Base-by-base conservation (phyloP, 2,888 invertebrate species). In the Hemicrepidius hirtus region DNA sequence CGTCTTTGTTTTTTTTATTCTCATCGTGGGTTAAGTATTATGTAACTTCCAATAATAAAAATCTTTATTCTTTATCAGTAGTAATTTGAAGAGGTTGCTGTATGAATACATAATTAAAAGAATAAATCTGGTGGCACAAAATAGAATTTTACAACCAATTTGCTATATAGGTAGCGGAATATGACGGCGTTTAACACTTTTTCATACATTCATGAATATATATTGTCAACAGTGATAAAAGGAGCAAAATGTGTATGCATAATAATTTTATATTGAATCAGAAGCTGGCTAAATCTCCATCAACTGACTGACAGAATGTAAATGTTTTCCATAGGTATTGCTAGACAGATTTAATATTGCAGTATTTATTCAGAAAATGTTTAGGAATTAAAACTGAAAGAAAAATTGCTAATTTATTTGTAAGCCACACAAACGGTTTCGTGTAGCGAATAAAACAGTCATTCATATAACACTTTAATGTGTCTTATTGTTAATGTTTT, bases 71-170 rank as follows among this genome's bases (percentile, higher is more conserved):
- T n/a, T n/a, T n/a, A n/a, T n/a, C n/a, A n/a, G n/a, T 24, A 24
- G 50, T 7, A 50, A 50, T 50, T 50, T 50, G n/a, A n/a, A 50
- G 7, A 50, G 50, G 20, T 24, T 24, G n/a, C 50, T n/a, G n/a
- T 50, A n/a, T 50, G 50, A 21, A 50, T 50, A 50, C 24, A 50
- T 50, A 50, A 50, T 24, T 50, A 18, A 46, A 46, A 46, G 46
- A 46, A 46, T 46, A 3, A 46, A 46, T 20, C 6, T 18, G 46
- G 46, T 46, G 10, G 46, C 46, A 46, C 16, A 46, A 46, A 46
- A 18, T 46, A 20, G 18, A 18, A 9, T 46, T 46, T 46, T 46
- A 20, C 18, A 46, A 18, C 46, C 46, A 18, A 46, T 46, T 46
- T 46, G 13, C 9, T n/a, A n/a, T n/a, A n/a, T n/a, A n/a, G 1